Base-by-base conservation (phyloP, 2,113 vertebrate species). In the Coracopsis vasa region DNA sequence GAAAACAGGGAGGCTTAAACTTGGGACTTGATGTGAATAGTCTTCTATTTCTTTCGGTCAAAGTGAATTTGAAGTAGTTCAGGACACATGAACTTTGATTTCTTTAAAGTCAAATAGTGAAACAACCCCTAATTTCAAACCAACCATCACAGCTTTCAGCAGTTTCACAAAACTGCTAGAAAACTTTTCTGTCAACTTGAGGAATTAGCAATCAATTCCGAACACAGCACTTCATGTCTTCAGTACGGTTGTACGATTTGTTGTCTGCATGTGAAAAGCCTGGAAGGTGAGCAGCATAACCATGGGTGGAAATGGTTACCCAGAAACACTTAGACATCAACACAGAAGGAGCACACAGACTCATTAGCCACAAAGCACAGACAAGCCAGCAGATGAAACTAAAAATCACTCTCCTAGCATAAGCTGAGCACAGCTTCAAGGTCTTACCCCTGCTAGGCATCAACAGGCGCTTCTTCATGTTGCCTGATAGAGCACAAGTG, bases 361-460 rank as follows among this genome's bases (percentile, higher is more conserved):
- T 96, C 82, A 94, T 56, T 93, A 96, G 96, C 80, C 94, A 97
- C 94, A 92, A 97, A 97, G 94, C 92, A 97, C 94, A 96, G 94
- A 96, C 73, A 98, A 97, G 97, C 95, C 94, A 97, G 96, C 94
- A 97, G 96, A 93, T 95, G 92, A 95, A 97, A 92, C 95, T 94
- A 95, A 91, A 88, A 95, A 79, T 87, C 91, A 96, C 94, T 95
- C 93, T 97, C 96, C 93, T 95, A 96, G 94, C 96, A 94, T 79
- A 94, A 94, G 90, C 94, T 94, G 95, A 95, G 94, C 80, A 28
- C 72, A 95, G 96, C 94, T 94, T 95, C 92, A 88, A 92, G 96
- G 97, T 98, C 98, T 98, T 98, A 98, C 98, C 98, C 98, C 98
- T 98, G 97, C 98, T 98, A 97, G 98, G 98, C 98, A 98, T 98